Evolutionary conservation across 2,113 vertebrate species (phyloP), one percentile per base, ranked within the genome.

Genomic region (Colaptes auratus): DNA sequence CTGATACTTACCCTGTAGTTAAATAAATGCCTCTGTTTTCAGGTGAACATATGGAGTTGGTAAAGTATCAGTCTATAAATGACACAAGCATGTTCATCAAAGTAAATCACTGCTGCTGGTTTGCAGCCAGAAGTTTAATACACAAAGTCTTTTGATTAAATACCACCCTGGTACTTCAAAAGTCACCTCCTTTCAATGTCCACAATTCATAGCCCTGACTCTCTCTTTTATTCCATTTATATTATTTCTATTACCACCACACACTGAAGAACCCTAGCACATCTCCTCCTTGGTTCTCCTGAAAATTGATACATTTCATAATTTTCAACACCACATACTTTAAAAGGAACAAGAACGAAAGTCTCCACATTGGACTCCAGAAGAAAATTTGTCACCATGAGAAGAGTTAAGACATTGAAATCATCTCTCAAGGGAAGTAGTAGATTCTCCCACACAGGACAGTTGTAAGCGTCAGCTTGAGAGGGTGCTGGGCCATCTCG

Each of bases 21-120:
- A 36, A n/a, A 31, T 17, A 76, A 69, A 59, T 17, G 8, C n/a
- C 16, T 75, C 19, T 8, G 3, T 36, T 73, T 85, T 17, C 59
- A 89, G 23, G 15, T n/a, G 59, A 75, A 21, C 5, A 10, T 3
- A 72, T 0, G 0, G 11, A 70, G 12, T 7, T 50, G 55, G 21
- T 55, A 63, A 66, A 79, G 53, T 6, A 65, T 2, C 28, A 21
- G 31, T 9, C 44, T n/a, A n/a, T n/a, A n/a, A n/a, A n/a, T n/a
- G n/a, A n/a, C n/a, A n/a, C n/a, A n/a, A n/a, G n/a, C n/a, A n/a
- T n/a, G n/a, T n/a, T n/a, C n/a, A n/a, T n/a, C n/a, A n/a, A 46
- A 74, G 56, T 12, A 53, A 25, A 71, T 21, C 12, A 44, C 10
- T 1, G 0, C n/a, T 56, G 44, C 36, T 61, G 35, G 30, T 48